Conservation (phyloP, 2,888 invertebrate species). For the Euspilapteryx auroguttella region DNA sequence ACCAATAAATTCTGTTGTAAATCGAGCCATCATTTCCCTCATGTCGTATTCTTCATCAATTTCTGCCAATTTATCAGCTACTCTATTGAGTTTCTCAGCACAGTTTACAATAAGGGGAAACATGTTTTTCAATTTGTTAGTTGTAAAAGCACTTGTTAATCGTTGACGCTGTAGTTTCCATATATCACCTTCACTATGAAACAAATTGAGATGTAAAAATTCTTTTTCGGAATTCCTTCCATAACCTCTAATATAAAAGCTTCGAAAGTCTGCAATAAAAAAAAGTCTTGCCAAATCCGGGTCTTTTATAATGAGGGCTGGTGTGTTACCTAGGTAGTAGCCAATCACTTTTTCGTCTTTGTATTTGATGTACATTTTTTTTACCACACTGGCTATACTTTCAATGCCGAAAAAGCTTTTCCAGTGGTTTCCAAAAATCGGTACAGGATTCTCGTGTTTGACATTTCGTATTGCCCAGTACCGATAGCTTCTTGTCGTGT, state of each 20-base stretch:
- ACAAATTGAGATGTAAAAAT: constrained; percentile 3
- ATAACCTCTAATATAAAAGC: constrained; percentile 4
- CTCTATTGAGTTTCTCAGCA: constrained; percentile 4
- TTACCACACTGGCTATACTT: constrained; percentile 8
- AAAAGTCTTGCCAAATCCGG: constrained; percentile 4
- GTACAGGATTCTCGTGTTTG: constrained; percentile 23
- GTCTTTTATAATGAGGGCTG: constrained; percentile 5
- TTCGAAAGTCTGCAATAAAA: constrained; percentile 3
- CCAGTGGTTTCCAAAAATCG: constrained; percentile 26
- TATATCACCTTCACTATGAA: constrained; percentile 4
- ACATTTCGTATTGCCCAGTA: constrained; percentile 30
- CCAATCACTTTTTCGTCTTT: constrained; percentile 5
- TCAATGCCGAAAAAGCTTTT: constrained; percentile 15
- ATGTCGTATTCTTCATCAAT: constrained; percentile 3
- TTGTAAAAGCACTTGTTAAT: constrained; percentile 6
- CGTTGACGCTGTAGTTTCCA: constrained; percentile 6
- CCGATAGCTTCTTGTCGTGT: constrained; percentile 19
- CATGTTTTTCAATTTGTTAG: constrained; percentile 5
- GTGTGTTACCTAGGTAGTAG: constrained; percentile 4
- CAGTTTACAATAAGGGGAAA: constrained; percentile 6
- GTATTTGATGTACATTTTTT: constrained; percentile 4
- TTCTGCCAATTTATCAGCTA: background rate
- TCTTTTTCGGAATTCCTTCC: constrained; percentile 1
- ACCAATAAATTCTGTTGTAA: constrained; percentile 7
- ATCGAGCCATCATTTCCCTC: constrained; percentile 7